phyloP scores from a whole-genome alignment of 2,888 invertebrate genomes.

The Tachina grossa region DNA sequence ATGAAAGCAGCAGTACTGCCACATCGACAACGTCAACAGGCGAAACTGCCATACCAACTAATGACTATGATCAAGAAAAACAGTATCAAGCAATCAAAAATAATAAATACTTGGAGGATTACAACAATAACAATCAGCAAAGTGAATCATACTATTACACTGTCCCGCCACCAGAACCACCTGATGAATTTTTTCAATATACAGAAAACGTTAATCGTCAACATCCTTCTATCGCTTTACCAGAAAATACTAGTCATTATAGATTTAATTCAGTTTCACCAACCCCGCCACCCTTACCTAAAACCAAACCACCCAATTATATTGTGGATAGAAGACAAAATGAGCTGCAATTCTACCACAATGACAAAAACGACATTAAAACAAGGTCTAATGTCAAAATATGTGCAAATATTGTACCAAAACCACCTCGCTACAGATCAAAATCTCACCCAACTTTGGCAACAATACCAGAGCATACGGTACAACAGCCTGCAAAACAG shows the following conservation, averaged over 20 bases:
- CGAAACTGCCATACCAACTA: constrained; percentile 80
- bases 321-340: constrained; percentile 58
- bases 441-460: constrained; percentile 65
- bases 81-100: constrained; percentile 70
- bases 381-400: constrained; percentile 39
- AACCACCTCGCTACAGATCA: constrained; percentile 78
- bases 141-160: constrained; percentile 57
- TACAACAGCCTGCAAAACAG: constrained; percentile 66
- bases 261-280: constrained; percentile 63
- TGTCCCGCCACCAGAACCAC: constrained; percentile 58
- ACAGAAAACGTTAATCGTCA: constrained; percentile 40
- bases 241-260: constrained; percentile 65
- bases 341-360: constrained; percentile 5
- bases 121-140: constrained; percentile 58
- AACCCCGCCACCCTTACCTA: constrained; percentile 74
- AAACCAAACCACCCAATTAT: constrained; percentile 74
- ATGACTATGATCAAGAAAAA: constrained; percentile 64
- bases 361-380: neutral
- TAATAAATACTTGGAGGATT: constrained; percentile 51
- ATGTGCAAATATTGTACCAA: constrained; percentile 79
- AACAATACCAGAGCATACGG: constrained; percentile 69
- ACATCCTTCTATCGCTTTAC: constrained; percentile 40
- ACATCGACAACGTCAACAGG: constrained; percentile 81
- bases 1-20: constrained; percentile 76
- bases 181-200: constrained; percentile 53